Base-by-base conservation (phyloP, 1,140 invertebrate genomes). In the Drosophila eugracilis region DNA sequence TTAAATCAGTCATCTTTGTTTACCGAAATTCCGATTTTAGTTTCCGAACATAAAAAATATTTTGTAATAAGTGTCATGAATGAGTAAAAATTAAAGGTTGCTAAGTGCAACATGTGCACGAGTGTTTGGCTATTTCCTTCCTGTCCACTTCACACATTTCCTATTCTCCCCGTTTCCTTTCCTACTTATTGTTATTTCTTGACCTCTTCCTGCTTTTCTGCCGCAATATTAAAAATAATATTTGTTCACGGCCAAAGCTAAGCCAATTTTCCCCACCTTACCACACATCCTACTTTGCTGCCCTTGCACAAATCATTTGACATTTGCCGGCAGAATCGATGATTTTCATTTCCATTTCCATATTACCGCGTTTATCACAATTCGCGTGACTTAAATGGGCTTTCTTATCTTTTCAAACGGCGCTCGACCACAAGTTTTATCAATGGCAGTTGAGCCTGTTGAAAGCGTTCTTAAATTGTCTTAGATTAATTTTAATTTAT, bases 201-300 rank as follows among this genome's bases (percentile, higher is more conserved):
- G 37, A 50, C 54, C 48, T 39, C 53, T 65, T 75, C 74, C 60
- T 45, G 59, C 30, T 66, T 65, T 80, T 59, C 30, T 44, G 34
- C 22, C 52, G 49, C 50, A 74, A 71, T 42, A 78, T 81, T 73
- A 81, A 77, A 81, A 81, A 75, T 86, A 86, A 86, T 88, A 78
- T 75, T 67, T 71, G 41, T 65, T 83, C 83, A 86, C 53, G 83
- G 83, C 47, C 83, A 83, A 36, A 54, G 63, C 70, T 88, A 86
- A 86, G 78, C 83, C 83, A 83, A 86, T 86, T 86, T 81, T 67
- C 17, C 30, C 36, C 63, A 50, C 28, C 21, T 1, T 1, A 32
- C 32, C 19, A 26, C 30, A 39, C 48, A 32, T n/a, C n/a, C n/a
- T n/a, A n/a, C 21, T 15, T 12, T 30, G 22, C 14, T 1, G 15